Evolutionary conservation across 37 sponge, comb jelly and placozoan genomes (phyloP), one percentile per base, ranked within the genome.

Genomic region (Theonella swinhoei): DNA sequence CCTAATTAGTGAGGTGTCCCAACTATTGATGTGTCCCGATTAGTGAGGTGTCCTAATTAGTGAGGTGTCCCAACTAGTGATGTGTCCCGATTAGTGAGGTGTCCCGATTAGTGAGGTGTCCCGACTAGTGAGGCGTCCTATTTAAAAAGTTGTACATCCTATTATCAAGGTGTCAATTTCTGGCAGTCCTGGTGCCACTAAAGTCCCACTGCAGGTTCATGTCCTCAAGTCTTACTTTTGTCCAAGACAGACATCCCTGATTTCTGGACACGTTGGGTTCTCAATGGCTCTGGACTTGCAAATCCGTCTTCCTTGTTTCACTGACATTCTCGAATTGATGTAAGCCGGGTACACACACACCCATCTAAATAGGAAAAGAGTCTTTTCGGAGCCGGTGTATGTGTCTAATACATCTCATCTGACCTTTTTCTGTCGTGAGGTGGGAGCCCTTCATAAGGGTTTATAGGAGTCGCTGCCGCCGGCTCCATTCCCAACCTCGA

Each of bases 341-440:
- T 94, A 94, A 0, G 89, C 80, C 23, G 95, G 95, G 79, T 94
- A 94, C 24, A 91, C 36, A 29, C 80, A 63, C 20, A 94, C 59
- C 92, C 92, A 94, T 82, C 94, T 93, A 62, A 29, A 75, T 20
- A 22, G 67, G 2, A 75, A 14, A 65, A 58, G 36, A 8, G 9
- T 35, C 9, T 11, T 35, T 37, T n/a, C 28, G 28, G 9, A 9
- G 28, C 11, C 20, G 24, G 29, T n/a, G n/a, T n/a, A n/a, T n/a
- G n/a, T n/a, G n/a, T n/a, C n/a, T n/a, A n/a, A n/a, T n/a, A 60
- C 11, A 74, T 8, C 2, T 9, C 24, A 2, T 9, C 64, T 22
- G 39, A 88, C 88, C 85, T 89, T 74, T 79, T 83, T n/a, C 71
- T 33, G 33, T 89, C 89, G 47, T 71, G 72, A 7, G 36, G 74